Evolutionary conservation across 2,113 vertebrate genomes (phyloP), one percentile per base, ranked within the genome.

Genomic region (Oriolus oriolus): DNA sequence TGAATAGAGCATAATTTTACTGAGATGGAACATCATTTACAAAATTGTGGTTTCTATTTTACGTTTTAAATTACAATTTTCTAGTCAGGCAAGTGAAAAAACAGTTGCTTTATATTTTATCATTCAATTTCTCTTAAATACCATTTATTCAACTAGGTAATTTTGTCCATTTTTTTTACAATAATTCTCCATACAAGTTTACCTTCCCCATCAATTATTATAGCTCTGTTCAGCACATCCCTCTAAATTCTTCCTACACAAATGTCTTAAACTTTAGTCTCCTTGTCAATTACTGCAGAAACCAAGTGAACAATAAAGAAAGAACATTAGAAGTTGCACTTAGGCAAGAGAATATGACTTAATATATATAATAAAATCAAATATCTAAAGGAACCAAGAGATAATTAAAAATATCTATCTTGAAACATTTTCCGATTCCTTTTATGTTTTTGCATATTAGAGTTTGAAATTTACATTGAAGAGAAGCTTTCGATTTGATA

Each of bases 401-500:
- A 5, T 66, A 75, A 84, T 87, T 68, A 3, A 75, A 91, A 90
- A 75, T 23, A 60, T 3, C 3, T 57, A 31, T 50, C 28, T 70
- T 69, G 10, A 84, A 71, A 54, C 2, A 21, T 42, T 59, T 75
- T 60, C 33, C 7, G 44, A 90, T 81, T 27, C 15, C 5, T 85
- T 84, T 85, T 41, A 61, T 42, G 7, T 1, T 85, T 97, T 89
- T 76, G 27, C 8, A 4, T 52, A 77, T 47, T 80, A 64, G 35
- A 66, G 13, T 52, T 80, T 89, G 30, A 75, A 47, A 94, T 89
- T 7, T 37, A 61, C 10, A 64, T 39, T 56, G 88, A 82, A 57
- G 31, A 92, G 19, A 90, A 65, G 65, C 13, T 83, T 87, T 83
- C 41, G 57, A 71, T 71, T 33, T 87, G 49, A 79, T 57, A 73